These are phyloP conservation scores for Phymorhynchus buccinoides DNA, from an alignment of 1,140 invertebrate species.

Conservation along the genomic window DNA sequence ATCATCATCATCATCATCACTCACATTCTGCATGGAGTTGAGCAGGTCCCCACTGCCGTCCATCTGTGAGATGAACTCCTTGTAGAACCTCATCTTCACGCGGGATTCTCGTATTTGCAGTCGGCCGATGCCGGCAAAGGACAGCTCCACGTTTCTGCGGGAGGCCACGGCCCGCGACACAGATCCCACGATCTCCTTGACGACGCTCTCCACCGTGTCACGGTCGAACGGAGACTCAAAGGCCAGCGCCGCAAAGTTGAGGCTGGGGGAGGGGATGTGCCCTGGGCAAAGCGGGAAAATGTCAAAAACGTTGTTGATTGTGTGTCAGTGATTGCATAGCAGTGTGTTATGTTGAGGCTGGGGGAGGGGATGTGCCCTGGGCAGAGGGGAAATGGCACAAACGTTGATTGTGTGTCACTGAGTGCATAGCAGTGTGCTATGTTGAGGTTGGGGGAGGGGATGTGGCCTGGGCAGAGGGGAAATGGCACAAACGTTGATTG, in stretches of 20 bases:
- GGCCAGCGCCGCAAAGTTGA: conserved; percentile 71
- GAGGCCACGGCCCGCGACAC: conserved; percentile 63
- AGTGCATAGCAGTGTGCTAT: too few species aligned
- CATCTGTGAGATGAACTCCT: conserved; percentile 71
- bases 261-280: conserved; percentile 67
- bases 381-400: too few species aligned
- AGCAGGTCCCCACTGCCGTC: conserved; percentile 70
- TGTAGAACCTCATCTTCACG: conserved; percentile 74
- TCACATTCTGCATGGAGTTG: conserved; percentile 71
- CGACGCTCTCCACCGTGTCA: conserved; percentile 72
- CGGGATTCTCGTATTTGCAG: conserved; percentile 66
- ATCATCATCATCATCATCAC: conserved; percentile 37
- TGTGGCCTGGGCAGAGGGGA: conserved; percentile 65
- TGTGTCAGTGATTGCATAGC: too few species aligned
- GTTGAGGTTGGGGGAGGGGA: conserved; percentile 31
- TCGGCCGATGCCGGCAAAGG: conserved; percentile 70
- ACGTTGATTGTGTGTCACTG: too few species aligned
- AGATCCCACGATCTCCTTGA: conserved; percentile 69
- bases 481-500: too few species aligned
- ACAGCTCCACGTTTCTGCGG: conserved; percentile 70
- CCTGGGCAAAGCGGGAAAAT: conserved; percentile 66
- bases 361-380: conserved; percentile 61
- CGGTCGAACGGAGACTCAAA: conserved; percentile 71
- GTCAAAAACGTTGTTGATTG: too few species aligned
- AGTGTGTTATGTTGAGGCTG: too few species aligned